Conservation (phyloP, 2,888 invertebrate genomes). For the Adineta ricciae region DNA sequence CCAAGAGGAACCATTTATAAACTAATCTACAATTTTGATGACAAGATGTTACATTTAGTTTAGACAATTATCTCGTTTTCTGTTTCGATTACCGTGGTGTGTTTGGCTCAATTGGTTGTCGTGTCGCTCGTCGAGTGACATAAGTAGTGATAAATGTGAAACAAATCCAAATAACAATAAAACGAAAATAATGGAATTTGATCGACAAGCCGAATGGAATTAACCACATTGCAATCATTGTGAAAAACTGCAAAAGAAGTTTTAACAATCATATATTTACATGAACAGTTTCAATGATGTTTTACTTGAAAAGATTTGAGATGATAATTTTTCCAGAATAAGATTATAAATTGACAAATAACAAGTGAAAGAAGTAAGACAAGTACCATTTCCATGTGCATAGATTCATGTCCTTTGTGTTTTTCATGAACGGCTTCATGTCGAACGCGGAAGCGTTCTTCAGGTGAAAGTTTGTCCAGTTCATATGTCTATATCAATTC, state of each 20-base stretch:
- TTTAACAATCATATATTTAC: no score
- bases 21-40: slow-evolving; percentile 68
- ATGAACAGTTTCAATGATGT: not conserved
- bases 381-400: slow-evolving; percentile 94
- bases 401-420: slow-evolving; percentile 78
- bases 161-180: slow-evolving; percentile 76
- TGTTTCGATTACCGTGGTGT: slow-evolving; percentile 59
- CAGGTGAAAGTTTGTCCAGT: slow-evolving; percentile 25
- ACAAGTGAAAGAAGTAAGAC: slow-evolving; percentile 75
- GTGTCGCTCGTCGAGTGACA: slow-evolving; percentile 72
- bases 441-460: slow-evolving; percentile 37
- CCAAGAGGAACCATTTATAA: slow-evolving; percentile 96
- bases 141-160: slow-evolving; percentile 76
- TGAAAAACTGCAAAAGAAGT: slow-evolving; percentile 63
- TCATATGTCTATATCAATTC: slow-evolving; percentile 6
- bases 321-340: slow-evolving; percentile 89
- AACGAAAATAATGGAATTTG: slow-evolving; percentile 74
- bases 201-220: slow-evolving; percentile 70
- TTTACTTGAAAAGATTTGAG: slow-evolving; percentile 82
- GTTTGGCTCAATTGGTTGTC: slow-evolving; percentile 74
- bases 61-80: not conserved
- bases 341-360: slow-evolving; percentile 76
- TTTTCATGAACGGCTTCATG: slow-evolving; percentile 53
- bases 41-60: no score
- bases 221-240: slow-evolving; percentile 85